Evolutionary conservation across 2,113 vertebrate genomes (phyloP), one percentile per base, ranked within the genome.

Genomic region (Zeus faber): DNA sequence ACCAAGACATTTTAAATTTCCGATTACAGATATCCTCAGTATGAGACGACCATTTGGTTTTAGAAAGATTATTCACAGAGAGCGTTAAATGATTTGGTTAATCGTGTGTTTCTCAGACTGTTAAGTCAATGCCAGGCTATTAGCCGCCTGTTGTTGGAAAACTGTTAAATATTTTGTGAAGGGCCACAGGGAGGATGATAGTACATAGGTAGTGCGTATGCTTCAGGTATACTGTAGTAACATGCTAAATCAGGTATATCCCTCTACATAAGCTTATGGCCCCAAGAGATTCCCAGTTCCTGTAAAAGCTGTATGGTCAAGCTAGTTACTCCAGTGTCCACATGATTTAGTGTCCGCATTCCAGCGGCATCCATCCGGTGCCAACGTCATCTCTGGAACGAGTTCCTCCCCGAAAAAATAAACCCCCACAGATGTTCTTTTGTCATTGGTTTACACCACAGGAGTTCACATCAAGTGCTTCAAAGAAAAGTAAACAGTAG

Each of bases 201-300:
- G 55, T 64, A 62, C 72, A 76, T 75, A 85, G 79, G 79, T 82
- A 79, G 81, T 85, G 83, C 82, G 64, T 83, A 85, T 61, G 76
- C 77, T 78, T 84, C 54, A 54, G 24, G 64, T 87, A 87, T 85
- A 84, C 63, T 83, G 76, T 76, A 79, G 81, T 87, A 85, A 81
- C 85, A 87, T 87, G 83, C 85, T 82, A 67, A 73, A 74, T 84
- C 75, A 63, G 68, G 83, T 80, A 84, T 82, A 83, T 84, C 60
- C 83, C 79, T 78, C 85, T 84, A 85, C 81, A 84, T 82, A 77
- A 80, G 76, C 76, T 76, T 61, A 74, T 40, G 25, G 85, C 82
- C 82, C 76, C 82, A 48, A 21, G 73, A 80, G 79, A 67, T 74
- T 56, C 58, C 65, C 74, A 31, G 65, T 72, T 72, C 58, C 51